Evolutionary conservation across 2,797 vertebrate species (phyloP).

Genomic region (Enteromius viviparus): DNA sequence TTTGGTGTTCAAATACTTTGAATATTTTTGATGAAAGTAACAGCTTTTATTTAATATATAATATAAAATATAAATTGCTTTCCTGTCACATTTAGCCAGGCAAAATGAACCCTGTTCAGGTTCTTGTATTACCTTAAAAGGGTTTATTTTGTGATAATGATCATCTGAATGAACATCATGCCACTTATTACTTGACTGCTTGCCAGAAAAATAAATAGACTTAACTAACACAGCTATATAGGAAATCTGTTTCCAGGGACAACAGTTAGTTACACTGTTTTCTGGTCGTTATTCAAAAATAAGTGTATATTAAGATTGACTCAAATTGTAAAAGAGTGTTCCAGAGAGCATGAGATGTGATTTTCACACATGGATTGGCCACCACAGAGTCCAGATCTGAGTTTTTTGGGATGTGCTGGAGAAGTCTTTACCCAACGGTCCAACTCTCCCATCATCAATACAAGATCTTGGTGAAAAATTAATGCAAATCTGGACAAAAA

Average conservation of each 20-base stretch:
- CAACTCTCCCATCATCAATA: no score
- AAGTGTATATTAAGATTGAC: not conserved
- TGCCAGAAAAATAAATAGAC: not conserved
- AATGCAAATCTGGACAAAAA: no score
- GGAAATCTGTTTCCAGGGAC: not conserved
- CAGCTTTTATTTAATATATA: not conserved
- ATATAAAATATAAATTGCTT: not conserved
- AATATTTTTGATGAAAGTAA: not conserved
- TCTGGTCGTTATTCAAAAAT: not conserved
- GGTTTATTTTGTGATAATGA: not conserved
- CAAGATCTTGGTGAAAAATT: no score
- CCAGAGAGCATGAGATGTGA: no score
- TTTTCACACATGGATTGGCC: no score
- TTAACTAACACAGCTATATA: not conserved
- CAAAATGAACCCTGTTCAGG: not conserved
- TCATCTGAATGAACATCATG: conserved; percentile 1
- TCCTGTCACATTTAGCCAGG: not conserved
- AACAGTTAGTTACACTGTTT: not conserved
- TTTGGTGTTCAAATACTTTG: not conserved
- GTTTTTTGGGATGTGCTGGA: no score
- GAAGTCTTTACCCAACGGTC: no score
- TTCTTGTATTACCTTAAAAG: not conserved
- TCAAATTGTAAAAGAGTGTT: no score
- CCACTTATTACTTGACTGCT: not conserved
- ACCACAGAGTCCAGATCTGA: no score